These are phyloP conservation scores for Lysiphlebus fabarum DNA, from an alignment of 1,140 invertebrate species.

Conservation along the genomic window DNA sequence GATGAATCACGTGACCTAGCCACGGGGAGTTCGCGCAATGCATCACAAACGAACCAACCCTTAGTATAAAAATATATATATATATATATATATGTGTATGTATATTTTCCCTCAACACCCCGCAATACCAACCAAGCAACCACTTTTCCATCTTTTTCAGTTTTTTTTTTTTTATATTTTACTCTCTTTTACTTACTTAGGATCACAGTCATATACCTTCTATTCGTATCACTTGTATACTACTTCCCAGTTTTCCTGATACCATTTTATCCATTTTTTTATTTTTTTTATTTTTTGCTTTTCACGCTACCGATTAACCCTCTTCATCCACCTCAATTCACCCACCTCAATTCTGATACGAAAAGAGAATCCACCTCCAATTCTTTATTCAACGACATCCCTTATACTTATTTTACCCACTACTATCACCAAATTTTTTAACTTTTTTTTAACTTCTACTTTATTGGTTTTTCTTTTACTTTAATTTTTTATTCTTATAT, in stretches of 20 bases:
- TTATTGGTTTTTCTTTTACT: constrained; percentile 24
- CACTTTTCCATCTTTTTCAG: constrained; percentile 22
- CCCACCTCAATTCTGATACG: no score
- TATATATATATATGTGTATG: no score
- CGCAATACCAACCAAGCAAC: constrained; percentile 34
- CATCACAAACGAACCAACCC: constrained; percentile 50
- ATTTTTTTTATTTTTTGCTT: constrained; percentile 29
- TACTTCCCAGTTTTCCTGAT: constrained; percentile 20
- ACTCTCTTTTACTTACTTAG: constrained; percentile 2
- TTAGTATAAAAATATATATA: constrained; percentile 29
- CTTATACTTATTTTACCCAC: constrained; percentile 12
- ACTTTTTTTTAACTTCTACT: not conserved
- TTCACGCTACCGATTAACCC: constrained; percentile 19
- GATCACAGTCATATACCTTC: constrained; percentile 28
- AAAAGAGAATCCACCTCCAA: constrained; percentile 25
- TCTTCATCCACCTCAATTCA: no score
- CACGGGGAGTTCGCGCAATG: constrained; percentile 55
- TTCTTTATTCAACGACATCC: constrained; percentile 14
- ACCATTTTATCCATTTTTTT: constrained; percentile 26
- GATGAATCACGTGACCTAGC: constrained; percentile 52
- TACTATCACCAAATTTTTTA: not conserved
- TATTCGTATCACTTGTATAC: constrained; percentile 31
- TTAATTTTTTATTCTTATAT: constrained; percentile 20
- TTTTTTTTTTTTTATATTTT: constrained; percentile 7
- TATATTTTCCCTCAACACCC: constrained; percentile 30